Base-by-base conservation (phyloP, 2,797 vertebrate genomes). In the Sciaenops ocellatus region DNA sequence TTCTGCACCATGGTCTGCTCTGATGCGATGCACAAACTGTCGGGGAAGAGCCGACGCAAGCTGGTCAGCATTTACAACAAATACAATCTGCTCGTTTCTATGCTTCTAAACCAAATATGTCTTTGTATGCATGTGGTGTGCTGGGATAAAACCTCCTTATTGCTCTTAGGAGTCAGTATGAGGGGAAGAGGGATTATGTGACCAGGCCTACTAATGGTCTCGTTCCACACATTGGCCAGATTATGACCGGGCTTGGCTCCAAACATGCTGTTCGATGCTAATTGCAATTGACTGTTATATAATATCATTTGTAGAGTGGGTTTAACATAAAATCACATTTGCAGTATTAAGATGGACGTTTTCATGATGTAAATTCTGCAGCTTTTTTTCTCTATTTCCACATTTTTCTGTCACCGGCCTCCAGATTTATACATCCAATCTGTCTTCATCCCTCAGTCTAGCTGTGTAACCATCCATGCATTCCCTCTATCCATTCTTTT, bases 231-330 rank as follows among this genome's bases (percentile, higher is more conserved):
- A 83, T 79, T 71, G 80, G 56, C 72, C 47, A 63, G 82, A 83
- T 86, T 82, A 82, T 61, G 26, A 57, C 55, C 7, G 16, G 79
- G 76, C 72, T 73, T 9, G 18, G 44, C 47, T 83, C 69, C 59
- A 52, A 66, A 64, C 73, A 63, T 8, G 11, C 63, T 65, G 65
- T 71, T 70, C n/a, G 55, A 54, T 63, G 67, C 74, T 88, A 77
- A 87, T 84, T 87, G 76, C 79, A 67, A 61, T 69, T 66, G 73
- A 72, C 56, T 66, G 69, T 88, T 87, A 63, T 59, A 59, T 79
- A 87, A 89, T 54, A 34, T 16, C 44, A 68, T 83, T 74, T 83
- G 54, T 76, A 55, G 34, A 79, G 72, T 75, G 6, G 46, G 57
- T 75, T 79, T 84, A 48, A 83, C 55, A 41, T 52, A 22, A 82